These are phyloP conservation scores for Nymphalis io DNA, from an alignment of 1,140 invertebrate genomes.

Conservation along the genomic window DNA sequence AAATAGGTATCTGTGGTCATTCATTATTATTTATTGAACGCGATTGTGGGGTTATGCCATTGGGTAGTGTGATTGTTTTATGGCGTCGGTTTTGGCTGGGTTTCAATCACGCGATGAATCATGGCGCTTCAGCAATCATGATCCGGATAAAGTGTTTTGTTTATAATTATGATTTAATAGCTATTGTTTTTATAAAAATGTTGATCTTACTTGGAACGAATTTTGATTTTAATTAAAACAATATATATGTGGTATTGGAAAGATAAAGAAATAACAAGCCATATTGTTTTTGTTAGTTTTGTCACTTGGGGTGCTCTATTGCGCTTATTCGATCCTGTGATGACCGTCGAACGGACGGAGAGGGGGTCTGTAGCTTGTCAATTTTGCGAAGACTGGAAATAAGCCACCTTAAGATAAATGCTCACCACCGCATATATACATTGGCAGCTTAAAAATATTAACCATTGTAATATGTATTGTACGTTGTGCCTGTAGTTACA, in stretches of 20 bases:
- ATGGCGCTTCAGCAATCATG: conserved; percentile 25
- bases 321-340: no score
- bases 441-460: no score
- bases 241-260: neutral
- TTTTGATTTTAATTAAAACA: neutral
- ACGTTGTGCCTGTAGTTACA: no score
- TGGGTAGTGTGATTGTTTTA: conserved; percentile 34
- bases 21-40: conserved; percentile 39
- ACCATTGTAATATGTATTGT: no score
- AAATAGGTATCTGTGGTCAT: conserved; percentile 31
- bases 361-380: no score
- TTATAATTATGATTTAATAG: conserved; percentile 3
- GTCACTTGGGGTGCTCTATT: no score
- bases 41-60: conserved; percentile 26
- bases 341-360: no score
- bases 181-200: neutral
- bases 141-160: conserved; percentile 8
- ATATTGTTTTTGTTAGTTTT: no score
- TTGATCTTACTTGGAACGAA: neutral
- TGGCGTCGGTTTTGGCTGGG: conserved; percentile 27
- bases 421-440: no score
- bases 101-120: conserved; percentile 39
- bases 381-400: no score
- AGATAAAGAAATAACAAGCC: no score
- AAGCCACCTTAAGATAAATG: no score